Conservation (phyloP, 2,888 invertebrate genomes). For the Steinernema carpocapsae region DNA sequence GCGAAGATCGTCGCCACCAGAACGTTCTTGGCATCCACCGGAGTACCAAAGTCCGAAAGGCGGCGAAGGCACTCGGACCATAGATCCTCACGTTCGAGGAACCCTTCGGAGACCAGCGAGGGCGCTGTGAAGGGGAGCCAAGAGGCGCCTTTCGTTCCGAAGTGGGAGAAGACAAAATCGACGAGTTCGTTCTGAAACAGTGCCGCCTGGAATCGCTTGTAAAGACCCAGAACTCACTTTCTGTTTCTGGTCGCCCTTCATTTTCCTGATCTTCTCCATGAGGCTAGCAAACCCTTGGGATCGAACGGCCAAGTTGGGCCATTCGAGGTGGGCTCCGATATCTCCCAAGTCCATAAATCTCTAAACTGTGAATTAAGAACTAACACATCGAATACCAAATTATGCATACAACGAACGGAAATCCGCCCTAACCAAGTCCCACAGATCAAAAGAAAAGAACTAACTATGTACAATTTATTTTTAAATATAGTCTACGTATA, state of each 20-base stretch:
- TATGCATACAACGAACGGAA: neutral
- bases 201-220: neutral
- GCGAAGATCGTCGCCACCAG: neutral
- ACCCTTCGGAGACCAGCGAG: neutral
- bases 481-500: neutral
- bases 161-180: neutral
- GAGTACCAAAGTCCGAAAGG: neutral
- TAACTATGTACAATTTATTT: conserved; percentile 3
- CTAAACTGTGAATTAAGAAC: neutral
- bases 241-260: neutral
- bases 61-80: conserved; percentile 9
- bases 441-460: neutral
- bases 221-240: neutral
- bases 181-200: neutral
- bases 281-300: neutral
- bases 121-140: neutral
- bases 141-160: neutral
- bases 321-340: neutral
- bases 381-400: neutral
- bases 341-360: conserved; percentile 2
- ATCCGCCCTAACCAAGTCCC: neutral
- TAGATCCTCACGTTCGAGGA: neutral
- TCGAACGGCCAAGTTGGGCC: neutral
- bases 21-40: neutral
- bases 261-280: conserved; percentile 1